A percentile compares a stretch with the other conserved stretches of the same genome.
These are phyloP conservation scores for Marmota monax DNA, from an alignment of 2,113 vertebrate species.

Conservation along the genomic window DNA sequence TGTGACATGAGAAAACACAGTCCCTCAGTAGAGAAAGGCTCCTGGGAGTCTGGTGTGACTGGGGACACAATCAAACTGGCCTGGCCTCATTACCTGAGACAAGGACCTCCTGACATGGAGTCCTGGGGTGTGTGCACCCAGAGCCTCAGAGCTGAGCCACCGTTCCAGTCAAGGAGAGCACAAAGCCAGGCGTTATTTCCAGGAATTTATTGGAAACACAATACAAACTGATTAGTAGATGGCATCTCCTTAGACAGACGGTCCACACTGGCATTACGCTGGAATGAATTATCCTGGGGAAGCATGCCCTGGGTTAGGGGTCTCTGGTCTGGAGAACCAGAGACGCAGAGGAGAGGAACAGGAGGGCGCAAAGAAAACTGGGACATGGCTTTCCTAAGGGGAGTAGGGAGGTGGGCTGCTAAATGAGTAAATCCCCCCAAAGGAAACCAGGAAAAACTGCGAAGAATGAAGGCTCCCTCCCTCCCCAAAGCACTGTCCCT, in stretches of 20 bases:
- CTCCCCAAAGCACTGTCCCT: neutral
- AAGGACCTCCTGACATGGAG: neutral
- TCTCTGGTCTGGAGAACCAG: slow-evolving; percentile 18
- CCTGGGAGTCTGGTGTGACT: neutral
- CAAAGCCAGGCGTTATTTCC: slow-evolving; percentile 48
- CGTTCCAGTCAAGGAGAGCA: neutral
- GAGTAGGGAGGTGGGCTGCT: neutral
- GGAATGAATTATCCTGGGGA: neutral
- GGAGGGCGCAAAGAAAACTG: neutral
- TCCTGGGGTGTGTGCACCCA: accelerated
- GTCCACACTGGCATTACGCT: neutral
- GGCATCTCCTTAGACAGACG: slow-evolving; percentile 50
- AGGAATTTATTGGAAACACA: slow-evolving; percentile 80
- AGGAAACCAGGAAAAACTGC: neutral
- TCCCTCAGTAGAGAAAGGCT: neutral
- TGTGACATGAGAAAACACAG: neutral
- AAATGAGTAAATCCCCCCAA: neutral
- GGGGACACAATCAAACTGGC: neutral
- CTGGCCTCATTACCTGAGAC: neutral
- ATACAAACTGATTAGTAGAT: slow-evolving; percentile 70
- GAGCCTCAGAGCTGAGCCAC: neutral
- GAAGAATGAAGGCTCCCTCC: neutral
- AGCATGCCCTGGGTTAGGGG: neutral
- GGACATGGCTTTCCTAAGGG: slow-evolving; percentile 53
- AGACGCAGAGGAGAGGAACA: neutral